Evolutionary conservation across 2,888 invertebrate species (phyloP).

Genomic region (Acleris sparsana): DNA sequence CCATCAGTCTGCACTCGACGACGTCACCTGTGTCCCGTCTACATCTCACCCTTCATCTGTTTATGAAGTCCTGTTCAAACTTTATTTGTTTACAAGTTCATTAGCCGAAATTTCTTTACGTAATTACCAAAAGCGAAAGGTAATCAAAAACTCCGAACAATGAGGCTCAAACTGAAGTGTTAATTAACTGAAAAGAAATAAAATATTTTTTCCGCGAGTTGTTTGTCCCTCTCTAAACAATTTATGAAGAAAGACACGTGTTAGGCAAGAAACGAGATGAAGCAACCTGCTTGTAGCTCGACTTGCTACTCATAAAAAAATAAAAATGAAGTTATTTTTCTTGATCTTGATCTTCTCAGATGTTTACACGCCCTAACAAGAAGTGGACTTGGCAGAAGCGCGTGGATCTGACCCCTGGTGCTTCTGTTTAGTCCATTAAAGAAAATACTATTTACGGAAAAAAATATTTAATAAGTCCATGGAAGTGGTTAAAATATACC

Average conservation of each 20-base stretch:
- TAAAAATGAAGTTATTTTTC: no score
- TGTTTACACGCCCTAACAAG: no score
- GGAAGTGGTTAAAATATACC: no score
- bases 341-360: no score
- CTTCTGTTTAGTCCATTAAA: no score
- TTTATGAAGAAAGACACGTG: no score
- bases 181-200: background rate
- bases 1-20: background rate
- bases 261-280: background rate
- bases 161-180: background rate
- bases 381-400: no score
- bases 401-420: no score
- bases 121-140: conserved; percentile 7
- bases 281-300: no score
- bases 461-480: no score
- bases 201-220: background rate
- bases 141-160: conserved; percentile 3
- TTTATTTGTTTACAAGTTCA: conserved; percentile 14
- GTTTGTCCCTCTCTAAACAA: background rate
- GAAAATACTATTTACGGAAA: no score
- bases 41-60: background rate
- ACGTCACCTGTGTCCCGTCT: background rate
- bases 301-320: no score
- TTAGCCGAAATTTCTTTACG: conserved; percentile 5
- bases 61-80: conserved; percentile 3